Evolutionary conservation across 2,888 invertebrate species (phyloP).

Genomic region (Drosophila sordidula): DNA sequence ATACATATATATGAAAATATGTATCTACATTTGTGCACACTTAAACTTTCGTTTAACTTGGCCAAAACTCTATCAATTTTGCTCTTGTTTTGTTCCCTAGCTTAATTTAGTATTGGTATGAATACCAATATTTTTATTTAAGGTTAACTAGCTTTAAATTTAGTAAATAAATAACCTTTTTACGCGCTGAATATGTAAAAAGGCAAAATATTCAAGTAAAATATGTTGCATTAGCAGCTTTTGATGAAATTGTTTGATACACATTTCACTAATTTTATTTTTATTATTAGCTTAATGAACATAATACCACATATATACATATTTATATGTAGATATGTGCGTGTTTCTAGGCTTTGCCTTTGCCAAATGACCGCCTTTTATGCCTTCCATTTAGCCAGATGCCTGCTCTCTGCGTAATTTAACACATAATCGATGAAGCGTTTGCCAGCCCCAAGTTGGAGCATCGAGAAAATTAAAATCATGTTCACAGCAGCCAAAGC

Average conservation of each 20-base stretch:
- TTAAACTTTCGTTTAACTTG: too few species aligned
- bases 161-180: too few species aligned
- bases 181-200: too few species aligned
- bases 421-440: conserved; percentile 73
- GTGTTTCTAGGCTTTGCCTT: conserved; percentile 6
- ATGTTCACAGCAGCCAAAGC: conserved; percentile 50
- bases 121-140: too few species aligned
- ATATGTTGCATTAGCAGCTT: background rate
- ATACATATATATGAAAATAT: background rate
- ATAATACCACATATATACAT: background rate
- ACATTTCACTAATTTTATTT: background rate
- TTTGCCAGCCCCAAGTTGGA: conserved; percentile 26
- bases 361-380: conserved; percentile 36
- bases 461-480: conserved; percentile 59
- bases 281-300: conserved; percentile 6
- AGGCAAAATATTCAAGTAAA: background rate
- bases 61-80: too few species aligned
- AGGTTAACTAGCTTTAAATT: too few species aligned
- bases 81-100: background rate
- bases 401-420: conserved; percentile 69
- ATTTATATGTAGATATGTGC: conserved; percentile 1
- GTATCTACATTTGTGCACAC: background rate
- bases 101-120: too few species aligned
- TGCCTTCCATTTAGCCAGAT: conserved; percentile 55
- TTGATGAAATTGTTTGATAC: background rate